Evolutionary conservation across 1,140 invertebrate species (phyloP).

Genomic region (Drosophila eugracilis): DNA sequence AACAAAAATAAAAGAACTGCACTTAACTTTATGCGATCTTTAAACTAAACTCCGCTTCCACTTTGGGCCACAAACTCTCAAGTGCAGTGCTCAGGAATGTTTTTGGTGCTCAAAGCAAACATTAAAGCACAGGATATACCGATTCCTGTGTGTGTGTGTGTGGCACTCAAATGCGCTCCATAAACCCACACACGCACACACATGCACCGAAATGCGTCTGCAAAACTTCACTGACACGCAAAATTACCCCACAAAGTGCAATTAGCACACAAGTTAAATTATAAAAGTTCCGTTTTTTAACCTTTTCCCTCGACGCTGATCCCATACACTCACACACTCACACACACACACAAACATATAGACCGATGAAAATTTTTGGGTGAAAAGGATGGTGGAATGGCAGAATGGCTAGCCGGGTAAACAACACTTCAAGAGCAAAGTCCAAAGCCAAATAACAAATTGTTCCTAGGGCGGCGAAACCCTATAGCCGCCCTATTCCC

Average conservation of each 20-base stretch:
- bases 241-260: constrained; percentile 77
- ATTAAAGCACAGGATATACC: constrained; percentile 29
- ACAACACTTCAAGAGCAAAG: constrained; percentile 72
- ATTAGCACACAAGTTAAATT: constrained; percentile 77
- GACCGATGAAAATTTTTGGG: constrained; percentile 16
- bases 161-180: constrained; percentile 22
- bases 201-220: constrained; percentile 47
- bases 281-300: constrained; percentile 73
- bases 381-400: not conserved
- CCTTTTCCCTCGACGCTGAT: constrained; percentile 24
- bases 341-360: too few relatives aligned
- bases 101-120: constrained; percentile 43
- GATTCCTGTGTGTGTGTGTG: constrained; percentile 4
- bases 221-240: constrained; percentile 71
- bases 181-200: constrained; percentile 13
- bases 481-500: not conserved
- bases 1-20: not conserved
- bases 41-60: constrained; percentile 34
- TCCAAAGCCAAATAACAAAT: constrained; percentile 78
- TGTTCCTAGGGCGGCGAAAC: constrained; percentile 43
- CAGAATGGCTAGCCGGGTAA: constrained; percentile 35
- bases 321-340: constrained; percentile 1
- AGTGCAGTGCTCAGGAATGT: constrained; percentile 38
- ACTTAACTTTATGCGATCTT: constrained; percentile 25
- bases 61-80: constrained; percentile 27